These are phyloP conservation scores for Okapia johnstoni DNA, from an alignment of 2,113 vertebrate genomes.

Conservation along the genomic window DNA sequence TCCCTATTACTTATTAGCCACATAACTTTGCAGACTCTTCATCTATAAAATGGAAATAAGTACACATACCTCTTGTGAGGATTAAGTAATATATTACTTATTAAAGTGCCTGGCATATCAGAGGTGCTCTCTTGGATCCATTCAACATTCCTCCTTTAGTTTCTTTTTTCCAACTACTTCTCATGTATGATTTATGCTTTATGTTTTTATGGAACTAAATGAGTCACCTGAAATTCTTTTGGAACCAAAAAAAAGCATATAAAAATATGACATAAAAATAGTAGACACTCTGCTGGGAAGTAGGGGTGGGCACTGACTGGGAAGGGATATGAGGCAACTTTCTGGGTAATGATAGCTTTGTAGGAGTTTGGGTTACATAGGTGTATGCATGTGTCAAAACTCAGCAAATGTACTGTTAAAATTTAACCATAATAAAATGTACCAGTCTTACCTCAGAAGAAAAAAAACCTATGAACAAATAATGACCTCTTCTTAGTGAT, in stretches of 20 bases:
- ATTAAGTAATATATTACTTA: slow-evolving; percentile 23
- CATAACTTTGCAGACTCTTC: background rate
- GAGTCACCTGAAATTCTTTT: slow-evolving; percentile 21
- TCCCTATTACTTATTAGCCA: slow-evolving; percentile 18
- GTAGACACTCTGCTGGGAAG: background rate
- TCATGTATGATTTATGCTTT: slow-evolving; percentile 19
- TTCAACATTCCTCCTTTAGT: slow-evolving; percentile 14
- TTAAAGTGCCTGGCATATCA: background rate
- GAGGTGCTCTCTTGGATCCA: background rate
- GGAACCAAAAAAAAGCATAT: background rate
- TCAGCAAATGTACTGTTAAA: background rate
- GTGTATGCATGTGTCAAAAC: background rate
- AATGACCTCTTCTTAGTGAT: background rate
- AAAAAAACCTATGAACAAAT: background rate
- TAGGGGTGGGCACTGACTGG: background rate
- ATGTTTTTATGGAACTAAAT: background rate
- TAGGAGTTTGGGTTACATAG: background rate
- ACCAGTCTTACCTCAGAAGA: slow-evolving; percentile 10
- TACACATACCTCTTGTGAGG: background rate
- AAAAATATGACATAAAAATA: slow-evolving; percentile 10
- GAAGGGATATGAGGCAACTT: background rate
- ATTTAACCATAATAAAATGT: slow-evolving; percentile 6
- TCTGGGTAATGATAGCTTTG: background rate
- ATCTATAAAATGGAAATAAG: slow-evolving; percentile 38
- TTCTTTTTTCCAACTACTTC: background rate